phyloP scores from a whole-genome alignment of 1,140 invertebrate species.

The Danaus melanippus region DNA sequence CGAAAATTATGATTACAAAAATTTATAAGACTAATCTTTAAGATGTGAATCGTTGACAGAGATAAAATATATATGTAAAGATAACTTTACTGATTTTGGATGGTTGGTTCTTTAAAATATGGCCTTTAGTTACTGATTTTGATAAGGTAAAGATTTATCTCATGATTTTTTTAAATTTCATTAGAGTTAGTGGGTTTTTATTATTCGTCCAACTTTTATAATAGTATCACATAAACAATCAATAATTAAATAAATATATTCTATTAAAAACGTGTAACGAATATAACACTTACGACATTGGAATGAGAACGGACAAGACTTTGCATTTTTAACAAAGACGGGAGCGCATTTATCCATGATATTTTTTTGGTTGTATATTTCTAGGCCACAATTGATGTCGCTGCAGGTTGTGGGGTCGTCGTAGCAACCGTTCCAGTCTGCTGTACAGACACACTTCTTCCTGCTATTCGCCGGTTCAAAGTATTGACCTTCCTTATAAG shows the following conservation, averaged over 20 bases:
- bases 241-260: too few species aligned
- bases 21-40: neutral
- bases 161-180: too few species aligned
- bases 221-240: too few species aligned
- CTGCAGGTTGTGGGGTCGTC: slow-evolving; percentile 51
- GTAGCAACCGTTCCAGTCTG: slow-evolving; percentile 50
- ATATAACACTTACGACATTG: slow-evolving; percentile 64
- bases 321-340: slow-evolving; percentile 50
- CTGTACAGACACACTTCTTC: slow-evolving; percentile 65
- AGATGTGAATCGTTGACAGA: too few species aligned
- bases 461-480: slow-evolving; percentile 67
- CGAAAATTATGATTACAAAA: neutral
- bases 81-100: too few species aligned
- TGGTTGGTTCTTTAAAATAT: too few species aligned
- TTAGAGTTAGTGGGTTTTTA: too few species aligned
- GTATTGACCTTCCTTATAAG: slow-evolving; percentile 64
- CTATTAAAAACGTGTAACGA: neutral
- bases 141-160: too few species aligned
- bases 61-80: too few species aligned
- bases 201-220: too few species aligned
- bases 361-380: slow-evolving; percentile 60
- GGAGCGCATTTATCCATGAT: slow-evolving; percentile 66
- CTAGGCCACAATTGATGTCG: slow-evolving; percentile 69
- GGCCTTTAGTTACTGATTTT: too few species aligned
- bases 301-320: slow-evolving; percentile 68